Conservation (phyloP, 2,888 invertebrate genomes). For the Aphidius colemani region DNA sequence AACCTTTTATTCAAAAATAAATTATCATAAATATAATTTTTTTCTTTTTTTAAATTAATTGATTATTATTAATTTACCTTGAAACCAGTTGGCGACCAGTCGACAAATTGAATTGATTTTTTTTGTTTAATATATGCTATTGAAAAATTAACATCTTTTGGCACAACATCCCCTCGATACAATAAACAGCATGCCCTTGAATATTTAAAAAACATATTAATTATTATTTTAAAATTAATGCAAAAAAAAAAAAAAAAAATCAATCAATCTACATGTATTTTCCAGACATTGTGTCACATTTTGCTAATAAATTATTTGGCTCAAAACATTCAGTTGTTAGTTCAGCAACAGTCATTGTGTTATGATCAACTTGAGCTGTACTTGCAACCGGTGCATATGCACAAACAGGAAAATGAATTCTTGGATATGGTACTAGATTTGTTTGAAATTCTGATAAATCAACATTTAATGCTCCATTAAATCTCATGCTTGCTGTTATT, state of each 20-base stretch:
- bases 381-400: conserved; percentile 62
- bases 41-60: too few species aligned
- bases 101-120: conserved; percentile 64
- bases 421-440: conserved; percentile 37
- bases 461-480: conserved; percentile 35
- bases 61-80: conserved; percentile 48
- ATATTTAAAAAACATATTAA: too few species aligned
- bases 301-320: conserved; percentile 34
- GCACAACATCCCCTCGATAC: conserved; percentile 43
- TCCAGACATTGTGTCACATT: conserved; percentile 34
- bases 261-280: conserved; percentile 56
- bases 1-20: conserved; percentile 41
- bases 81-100: conserved; percentile 66
- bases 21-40: too few species aligned
- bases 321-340: conserved; percentile 36
- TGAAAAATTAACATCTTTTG: conserved; percentile 61
- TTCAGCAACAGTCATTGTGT: conserved; percentile 32
- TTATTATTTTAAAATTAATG: too few species aligned
- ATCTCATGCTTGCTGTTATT: conserved; percentile 60
- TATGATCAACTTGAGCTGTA: conserved; percentile 61
- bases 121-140: conserved; percentile 64
- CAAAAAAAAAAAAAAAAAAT: too few species aligned
- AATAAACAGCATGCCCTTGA: conserved; percentile 47
- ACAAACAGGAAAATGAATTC: conserved; percentile 55
- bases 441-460: conserved; percentile 39